Conservation (phyloP, 2,888 invertebrate genomes). For the Protula sp. region DNA sequence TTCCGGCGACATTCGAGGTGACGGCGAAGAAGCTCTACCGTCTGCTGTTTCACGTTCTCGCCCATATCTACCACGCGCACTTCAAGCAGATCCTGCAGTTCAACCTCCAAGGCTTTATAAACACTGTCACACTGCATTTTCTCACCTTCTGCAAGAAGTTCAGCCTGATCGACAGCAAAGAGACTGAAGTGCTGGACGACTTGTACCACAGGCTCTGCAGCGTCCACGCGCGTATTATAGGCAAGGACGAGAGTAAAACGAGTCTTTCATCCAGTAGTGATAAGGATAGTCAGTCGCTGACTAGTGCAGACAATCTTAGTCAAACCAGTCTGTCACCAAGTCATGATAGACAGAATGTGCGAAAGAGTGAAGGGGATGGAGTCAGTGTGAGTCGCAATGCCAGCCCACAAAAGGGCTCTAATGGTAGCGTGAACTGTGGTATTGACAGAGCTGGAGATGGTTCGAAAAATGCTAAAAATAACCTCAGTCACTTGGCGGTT, state of each 20-base stretch:
- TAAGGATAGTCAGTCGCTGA: no score
- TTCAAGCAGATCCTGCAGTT: constrained; percentile 86
- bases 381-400: no score
- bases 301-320: no score
- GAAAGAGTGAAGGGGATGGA: no score
- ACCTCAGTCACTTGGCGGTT: no score
- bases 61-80: constrained; percentile 96
- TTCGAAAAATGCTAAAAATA: no score
- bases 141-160: constrained; percentile 79
- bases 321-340: no score
- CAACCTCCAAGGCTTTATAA: constrained; percentile 91
- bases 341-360: no score
- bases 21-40: constrained; percentile 94
- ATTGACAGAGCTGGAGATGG: no score
- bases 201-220: constrained; percentile 51
- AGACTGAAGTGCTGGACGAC: constrained; percentile 85
- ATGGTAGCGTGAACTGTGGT: no score
- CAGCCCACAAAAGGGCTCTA: no score
- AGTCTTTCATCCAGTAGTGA: not conserved
- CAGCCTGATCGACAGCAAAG: constrained; percentile 88
- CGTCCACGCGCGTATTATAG: not conserved
- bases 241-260: not conserved
- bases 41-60: constrained; percentile 94
- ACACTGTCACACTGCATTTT: constrained; percentile 94
- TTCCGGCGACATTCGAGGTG: constrained; percentile 88